These are phyloP conservation scores for Glyphotaelius pellucidus DNA, from an alignment of 2,888 invertebrate species.

Conservation along the genomic window DNA sequence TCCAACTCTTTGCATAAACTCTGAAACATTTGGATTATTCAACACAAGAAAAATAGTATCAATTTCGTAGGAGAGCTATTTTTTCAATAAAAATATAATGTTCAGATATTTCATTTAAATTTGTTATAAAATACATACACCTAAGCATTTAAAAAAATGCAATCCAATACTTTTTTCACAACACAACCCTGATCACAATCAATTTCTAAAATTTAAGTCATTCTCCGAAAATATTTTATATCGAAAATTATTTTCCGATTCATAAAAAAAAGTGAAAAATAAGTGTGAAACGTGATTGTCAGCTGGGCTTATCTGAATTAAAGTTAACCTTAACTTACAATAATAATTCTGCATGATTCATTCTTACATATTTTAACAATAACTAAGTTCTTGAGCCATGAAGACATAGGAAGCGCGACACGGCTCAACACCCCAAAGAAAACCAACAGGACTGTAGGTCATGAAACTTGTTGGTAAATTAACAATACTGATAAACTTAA, in stretches of 20 bases:
- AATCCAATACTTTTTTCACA: neutral
- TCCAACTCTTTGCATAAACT: neutral
- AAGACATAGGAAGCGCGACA: neutral
- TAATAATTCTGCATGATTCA: neutral
- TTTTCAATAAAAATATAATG: neutral
- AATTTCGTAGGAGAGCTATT: neutral
- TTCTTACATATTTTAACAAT: neutral
- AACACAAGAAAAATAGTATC: neutral
- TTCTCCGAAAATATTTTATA: neutral
- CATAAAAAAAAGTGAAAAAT: neutral
- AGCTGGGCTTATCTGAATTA: neutral
- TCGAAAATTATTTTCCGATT: neutral
- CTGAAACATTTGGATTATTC: neutral
- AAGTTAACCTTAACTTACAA: neutral
- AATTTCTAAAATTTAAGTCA: neutral
- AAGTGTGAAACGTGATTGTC: neutral
- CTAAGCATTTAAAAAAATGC: neutral
- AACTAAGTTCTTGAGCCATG: neutral
- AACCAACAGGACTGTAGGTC: neutral
- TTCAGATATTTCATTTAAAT: neutral
- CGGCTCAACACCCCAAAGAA: neutral
- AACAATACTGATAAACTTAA: neutral
- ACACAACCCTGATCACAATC: conserved; percentile 2
- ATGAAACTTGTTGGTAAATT: neutral
- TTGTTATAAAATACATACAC: neutral